Evolutionary conservation across 2,113 vertebrate genomes (phyloP).

Genomic region (Hyaena hyaena): DNA sequence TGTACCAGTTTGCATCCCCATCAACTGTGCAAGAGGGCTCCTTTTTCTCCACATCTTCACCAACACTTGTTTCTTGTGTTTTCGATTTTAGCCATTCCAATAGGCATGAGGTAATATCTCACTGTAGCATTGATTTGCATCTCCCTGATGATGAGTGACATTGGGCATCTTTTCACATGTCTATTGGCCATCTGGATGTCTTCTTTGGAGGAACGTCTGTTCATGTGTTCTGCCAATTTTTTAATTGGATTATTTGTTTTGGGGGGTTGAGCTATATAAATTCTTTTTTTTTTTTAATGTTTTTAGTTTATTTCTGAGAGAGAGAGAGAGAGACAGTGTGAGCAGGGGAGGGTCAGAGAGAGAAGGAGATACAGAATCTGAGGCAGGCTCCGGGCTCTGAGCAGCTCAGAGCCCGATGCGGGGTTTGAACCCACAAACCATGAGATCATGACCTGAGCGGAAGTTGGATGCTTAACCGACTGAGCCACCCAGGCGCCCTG

Average conservation of each 20-base stretch:
- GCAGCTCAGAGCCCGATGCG: no score
- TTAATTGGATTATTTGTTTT: background rate
- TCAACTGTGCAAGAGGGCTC: background rate
- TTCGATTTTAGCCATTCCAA: background rate
- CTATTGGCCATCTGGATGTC: background rate
- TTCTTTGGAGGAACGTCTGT: background rate
- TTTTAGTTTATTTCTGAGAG: no score
- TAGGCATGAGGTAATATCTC: background rate
- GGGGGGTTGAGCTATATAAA: background rate
- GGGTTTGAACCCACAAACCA: no score
- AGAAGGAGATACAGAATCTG: no score
- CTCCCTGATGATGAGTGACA: background rate
- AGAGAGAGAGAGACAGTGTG: no score
- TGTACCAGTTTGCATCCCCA: background rate
- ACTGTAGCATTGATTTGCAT: background rate
- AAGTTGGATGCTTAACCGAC: no score
- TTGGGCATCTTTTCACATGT: background rate
- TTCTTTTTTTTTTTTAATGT: background rate
- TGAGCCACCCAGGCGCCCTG: no score
- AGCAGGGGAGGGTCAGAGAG: no score
- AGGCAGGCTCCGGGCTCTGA: no score
- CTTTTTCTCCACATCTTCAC: background rate
- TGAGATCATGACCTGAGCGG: no score
- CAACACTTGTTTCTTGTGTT: background rate
- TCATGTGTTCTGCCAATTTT: background rate